A percentile compares a stretch with the other conserved stretches of the same genome.
phyloP scores from a whole-genome alignment of 2,113 vertebrate genomes.

The Polypterus bichir region DNA sequence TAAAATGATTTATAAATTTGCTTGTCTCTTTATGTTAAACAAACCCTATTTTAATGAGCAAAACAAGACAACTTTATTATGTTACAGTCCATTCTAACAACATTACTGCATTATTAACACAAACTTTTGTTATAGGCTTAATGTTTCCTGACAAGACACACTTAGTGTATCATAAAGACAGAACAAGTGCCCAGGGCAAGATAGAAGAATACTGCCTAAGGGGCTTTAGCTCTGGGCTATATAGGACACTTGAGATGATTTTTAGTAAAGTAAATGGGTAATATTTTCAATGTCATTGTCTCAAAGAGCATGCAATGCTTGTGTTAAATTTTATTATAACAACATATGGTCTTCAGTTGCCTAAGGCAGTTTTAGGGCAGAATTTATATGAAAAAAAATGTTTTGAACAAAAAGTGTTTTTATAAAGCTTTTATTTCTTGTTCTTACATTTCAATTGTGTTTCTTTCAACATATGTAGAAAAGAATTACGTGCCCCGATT shows the following conservation, averaged over 20 bases:
- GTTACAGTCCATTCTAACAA: background rate
- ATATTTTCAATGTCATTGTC: constrained; percentile 22
- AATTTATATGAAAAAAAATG: no score
- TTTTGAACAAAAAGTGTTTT: no score
- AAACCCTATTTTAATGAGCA: no score
- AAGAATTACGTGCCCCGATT: no score
- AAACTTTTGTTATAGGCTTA: constrained; percentile 48
- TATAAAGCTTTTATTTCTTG: no score
- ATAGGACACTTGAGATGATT: constrained; percentile 37
- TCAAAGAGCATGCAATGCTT: constrained; percentile 20
- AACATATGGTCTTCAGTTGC: constrained; percentile 6
- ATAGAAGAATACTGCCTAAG: constrained; percentile 54
- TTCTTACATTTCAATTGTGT: no score
- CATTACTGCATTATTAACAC: constrained; percentile 23
- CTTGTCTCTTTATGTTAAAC: no score
- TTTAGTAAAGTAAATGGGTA: constrained; percentile 31
- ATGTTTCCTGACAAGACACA: constrained; percentile 72
- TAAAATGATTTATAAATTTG: no score
- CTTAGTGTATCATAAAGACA: constrained; percentile 69
- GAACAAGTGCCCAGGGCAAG: constrained; percentile 64
- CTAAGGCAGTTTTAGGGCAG: constrained; percentile 9
- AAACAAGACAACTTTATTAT: constrained; percentile 11
- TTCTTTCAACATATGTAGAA: no score
- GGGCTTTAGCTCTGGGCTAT: constrained; percentile 57
- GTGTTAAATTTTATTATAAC: constrained; percentile 3